phyloP scores from a whole-genome alignment of 2,113 vertebrate species.

The Rana temporaria region DNA sequence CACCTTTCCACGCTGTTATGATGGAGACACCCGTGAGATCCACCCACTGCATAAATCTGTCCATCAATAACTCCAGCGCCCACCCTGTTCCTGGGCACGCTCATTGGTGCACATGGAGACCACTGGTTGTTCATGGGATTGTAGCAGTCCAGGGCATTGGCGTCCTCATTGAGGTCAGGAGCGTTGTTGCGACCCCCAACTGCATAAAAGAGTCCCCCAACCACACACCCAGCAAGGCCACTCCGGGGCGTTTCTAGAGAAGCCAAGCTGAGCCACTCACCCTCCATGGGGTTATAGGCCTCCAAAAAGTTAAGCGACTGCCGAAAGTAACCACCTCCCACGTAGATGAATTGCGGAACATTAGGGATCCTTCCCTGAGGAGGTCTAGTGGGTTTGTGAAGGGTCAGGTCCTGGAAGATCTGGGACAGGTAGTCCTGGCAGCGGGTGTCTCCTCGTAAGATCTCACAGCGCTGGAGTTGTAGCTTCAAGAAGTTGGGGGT shows the following conservation, averaged over 20 bases:
- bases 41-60: slow-evolving; percentile 90
- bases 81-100: slow-evolving; percentile 88
- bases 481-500: slow-evolving; percentile 90
- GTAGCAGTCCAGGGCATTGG: slow-evolving; percentile 88
- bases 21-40: slow-evolving; percentile 90
- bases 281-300: slow-evolving; percentile 82
- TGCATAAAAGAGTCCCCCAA: slow-evolving; percentile 90
- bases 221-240: slow-evolving; percentile 87
- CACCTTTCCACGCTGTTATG: slow-evolving; percentile 91
- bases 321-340: slow-evolving; percentile 86
- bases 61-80: slow-evolving; percentile 92
- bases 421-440: slow-evolving; percentile 91
- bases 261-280: slow-evolving; percentile 81
- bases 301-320: slow-evolving; percentile 88
- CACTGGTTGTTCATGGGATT: slow-evolving; percentile 95
- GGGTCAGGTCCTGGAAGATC: slow-evolving; percentile 92
- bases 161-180: slow-evolving; percentile 90
- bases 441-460: slow-evolving; percentile 83
- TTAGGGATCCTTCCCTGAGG: slow-evolving; percentile 82
- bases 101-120: slow-evolving; percentile 90
- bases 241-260: slow-evolving; percentile 89
- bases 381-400: slow-evolving; percentile 86
- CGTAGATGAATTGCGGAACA: slow-evolving; percentile 90
- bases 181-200: slow-evolving; percentile 92
- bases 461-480: slow-evolving; percentile 86